These are phyloP conservation scores for Macaria notata DNA, from an alignment of 2,888 invertebrate genomes.

Conservation along the genomic window DNA sequence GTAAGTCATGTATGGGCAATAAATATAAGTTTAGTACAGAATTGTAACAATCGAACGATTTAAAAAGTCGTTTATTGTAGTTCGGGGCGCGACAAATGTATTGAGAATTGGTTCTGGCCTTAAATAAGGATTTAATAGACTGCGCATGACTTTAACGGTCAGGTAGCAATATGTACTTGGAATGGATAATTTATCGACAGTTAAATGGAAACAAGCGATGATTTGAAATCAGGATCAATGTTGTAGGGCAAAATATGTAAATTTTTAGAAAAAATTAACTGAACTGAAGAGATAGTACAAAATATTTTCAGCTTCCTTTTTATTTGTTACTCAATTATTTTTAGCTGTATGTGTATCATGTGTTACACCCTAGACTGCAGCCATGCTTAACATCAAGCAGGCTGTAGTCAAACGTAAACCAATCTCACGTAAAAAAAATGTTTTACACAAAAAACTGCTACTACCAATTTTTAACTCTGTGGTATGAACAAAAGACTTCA, in stretches of 20 bases:
- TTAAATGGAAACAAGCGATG: constrained; percentile 23
- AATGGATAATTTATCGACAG: constrained; percentile 20
- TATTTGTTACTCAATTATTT: no score
- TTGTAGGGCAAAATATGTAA: neutral
- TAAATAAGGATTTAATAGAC: constrained; percentile 67
- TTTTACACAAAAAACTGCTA: no score
- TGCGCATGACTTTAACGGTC: constrained; percentile 35
- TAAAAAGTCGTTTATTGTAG: constrained; percentile 56
- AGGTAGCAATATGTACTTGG: constrained; percentile 20
- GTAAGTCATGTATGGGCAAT: constrained; percentile 42
- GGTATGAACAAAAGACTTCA: no score
- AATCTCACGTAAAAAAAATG: no score
- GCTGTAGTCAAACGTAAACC: no score
- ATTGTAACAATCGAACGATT: constrained; percentile 65
- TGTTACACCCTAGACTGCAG: no score
- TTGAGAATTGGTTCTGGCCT: constrained; percentile 58
- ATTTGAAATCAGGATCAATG: constrained; percentile 26
- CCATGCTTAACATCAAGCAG: no score
- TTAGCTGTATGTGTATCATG: no score
- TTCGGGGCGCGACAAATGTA: constrained; percentile 65
- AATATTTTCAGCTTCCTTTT: no score
- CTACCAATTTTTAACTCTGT: no score
- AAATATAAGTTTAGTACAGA: constrained; percentile 59
- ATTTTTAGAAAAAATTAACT: no score
- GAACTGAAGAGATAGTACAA: no score